These are phyloP conservation scores for Dicycla oo DNA, from an alignment of 2,888 invertebrate genomes.

Conservation along the genomic window DNA sequence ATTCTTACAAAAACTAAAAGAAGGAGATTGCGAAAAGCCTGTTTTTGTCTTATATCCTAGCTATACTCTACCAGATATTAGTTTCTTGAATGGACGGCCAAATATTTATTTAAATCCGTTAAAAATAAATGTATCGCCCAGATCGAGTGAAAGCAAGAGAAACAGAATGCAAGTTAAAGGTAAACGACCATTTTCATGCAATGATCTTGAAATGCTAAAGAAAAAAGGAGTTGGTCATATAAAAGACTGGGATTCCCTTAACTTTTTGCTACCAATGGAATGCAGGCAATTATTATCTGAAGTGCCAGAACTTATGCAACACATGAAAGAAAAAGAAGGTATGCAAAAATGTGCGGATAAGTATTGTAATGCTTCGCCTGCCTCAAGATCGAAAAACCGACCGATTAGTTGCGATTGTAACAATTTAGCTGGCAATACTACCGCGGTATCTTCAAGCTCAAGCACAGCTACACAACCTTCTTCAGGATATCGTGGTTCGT, in stretches of 20 bases:
- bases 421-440: conserved; percentile 89
- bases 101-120: conserved; percentile 95
- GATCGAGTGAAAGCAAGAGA: conserved; percentile 82
- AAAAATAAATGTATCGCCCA: conserved; percentile 87
- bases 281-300: conserved; percentile 94
- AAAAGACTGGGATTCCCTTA: conserved; percentile 98
- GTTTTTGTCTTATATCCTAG: conserved; percentile 97
- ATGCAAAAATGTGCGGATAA: conserved; percentile 79
- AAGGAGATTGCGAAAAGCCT: conserved; percentile 93
- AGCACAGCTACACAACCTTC: conserved; percentile 95
- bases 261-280: conserved; percentile 96
- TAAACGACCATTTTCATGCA: conserved; percentile 94
- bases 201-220: conserved; percentile 95
- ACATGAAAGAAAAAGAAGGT: conserved; percentile 90
- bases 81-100: conserved; percentile 92
- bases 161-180: conserved; percentile 83
- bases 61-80: conserved; percentile 96
- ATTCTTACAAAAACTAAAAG: conserved; percentile 92
- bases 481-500: conserved; percentile 96
- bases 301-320: conserved; percentile 94
- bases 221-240: conserved; percentile 96
- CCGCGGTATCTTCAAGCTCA: conserved; percentile 92
- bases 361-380: conserved; percentile 84
- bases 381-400: conserved; percentile 90
- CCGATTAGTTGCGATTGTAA: conserved; percentile 91